Base-by-base conservation (phyloP, 2,888 invertebrate genomes). In the Luperina testacea region DNA sequence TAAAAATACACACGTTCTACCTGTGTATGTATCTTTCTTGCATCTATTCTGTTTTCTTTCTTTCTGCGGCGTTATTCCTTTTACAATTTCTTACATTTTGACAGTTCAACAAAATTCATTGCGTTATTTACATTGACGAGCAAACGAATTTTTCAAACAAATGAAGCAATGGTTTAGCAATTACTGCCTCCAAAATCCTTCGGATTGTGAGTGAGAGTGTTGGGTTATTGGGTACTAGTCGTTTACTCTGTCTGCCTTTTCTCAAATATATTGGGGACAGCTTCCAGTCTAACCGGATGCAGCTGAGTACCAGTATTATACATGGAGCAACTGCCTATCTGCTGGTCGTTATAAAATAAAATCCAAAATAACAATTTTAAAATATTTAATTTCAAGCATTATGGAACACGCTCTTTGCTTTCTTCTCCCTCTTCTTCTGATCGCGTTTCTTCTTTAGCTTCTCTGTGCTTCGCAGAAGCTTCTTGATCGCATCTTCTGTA, bases 381-480 rank as follows among this genome's bases (percentile, higher is more conserved):
- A 57, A 57, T 45, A 59, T 81, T 91, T 89, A 91, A 91, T 93
- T 92, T 89, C 91, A 97, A 87, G 96, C 96, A 91, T 96, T 97
- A 93, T 96, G 93, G 81, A 95, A 97, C 1, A 97, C 93, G 82
- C 97, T 97, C 87, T 95, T 97, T 0, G 94, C 93, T 84, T 95
- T 96, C 91, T 95, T 97, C 88, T 96, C 94, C 6, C 88, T 92
- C 75, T 93, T 96, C 87, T 90, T 92, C 90, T 96, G 94, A 75
- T 96, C 95, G 17, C 95, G 89, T 80, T 92, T 95, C 72, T 92
- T 91, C 91, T 96, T 97, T 85, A 92, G 91, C 89, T 94, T 95
- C 92, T 97, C 97, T 0, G 97, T 97, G 88, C 95, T 97, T 76
- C 92, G 90, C 53, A 97, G 92, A 6, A 97, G 93, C 78, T 95